Evolutionary conservation across 2,888 invertebrate genomes (phyloP), one percentile per base, ranked within the genome.

Genomic region (Cenopis cana): DNA sequence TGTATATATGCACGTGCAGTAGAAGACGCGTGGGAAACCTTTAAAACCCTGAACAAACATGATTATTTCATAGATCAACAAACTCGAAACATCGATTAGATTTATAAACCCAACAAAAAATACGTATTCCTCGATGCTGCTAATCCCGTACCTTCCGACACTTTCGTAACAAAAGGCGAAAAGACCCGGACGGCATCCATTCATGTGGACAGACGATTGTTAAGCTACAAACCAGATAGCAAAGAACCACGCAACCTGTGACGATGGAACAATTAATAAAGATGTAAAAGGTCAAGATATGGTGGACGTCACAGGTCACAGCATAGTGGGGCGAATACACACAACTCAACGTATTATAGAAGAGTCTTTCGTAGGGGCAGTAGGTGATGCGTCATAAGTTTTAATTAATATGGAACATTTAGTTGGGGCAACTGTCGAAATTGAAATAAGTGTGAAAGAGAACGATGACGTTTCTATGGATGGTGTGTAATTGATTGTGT

Each of bases 351-450:
- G 85, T 79, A 83, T 86, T 82, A 82, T 77, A 77, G 81, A 81
- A 79, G 76, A 76, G 77, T 79, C 81, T 78, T 78, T 82, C 68
- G 69, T 69, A 83, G 84, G 86, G 87, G 85, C 80, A 82, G 83
- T 76, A 80, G 78, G 78, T 84, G 87, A 88, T 85, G 89, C 86
- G 89, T 92, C 91, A 92, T 90, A 91, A 89, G 82, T 92, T 92
- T 92, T 91, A 91, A 93, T 93, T 91, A 89, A 89, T 90, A 88
- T 82, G 84, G 87, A 83, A 84, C 89, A 86, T 89, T 90, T 85
- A 84, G 83, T 79, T 79, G 78, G 84, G 85, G 85, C 83, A 79
- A 82, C 79, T 82, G 82, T 84, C 82, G 81, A 84, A 84, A 83
- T 74, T 73, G 66, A 66, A 74, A 77, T 74, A 62, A 76, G 81